Evolutionary conservation across 2,888 invertebrate species (phyloP), one percentile per base, ranked within the genome.

Genomic region (Campaea margaritaria): DNA sequence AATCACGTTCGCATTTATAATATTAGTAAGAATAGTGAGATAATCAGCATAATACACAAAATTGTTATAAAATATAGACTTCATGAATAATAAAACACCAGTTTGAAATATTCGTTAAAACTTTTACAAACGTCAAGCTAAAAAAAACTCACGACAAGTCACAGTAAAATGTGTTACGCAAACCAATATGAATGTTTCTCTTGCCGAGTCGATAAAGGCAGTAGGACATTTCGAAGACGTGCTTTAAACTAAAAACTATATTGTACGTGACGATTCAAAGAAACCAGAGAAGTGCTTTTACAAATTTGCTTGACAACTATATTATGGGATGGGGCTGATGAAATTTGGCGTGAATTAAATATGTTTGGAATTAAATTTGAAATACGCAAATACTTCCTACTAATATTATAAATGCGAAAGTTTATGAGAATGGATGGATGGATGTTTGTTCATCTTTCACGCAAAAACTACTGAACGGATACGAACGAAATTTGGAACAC

Each of bases 211-310:
- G 60, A 60, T 56, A 61, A 27, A 15, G 42, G 4, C 46, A 50
- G 44, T 48, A 54, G 41, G 42, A 14, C 34, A 39, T 34, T 15
- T 1, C 14, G 4, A 9, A 54, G 49, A 65, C 65, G 65, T 65
- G 65, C 14, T 45, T 52, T 16, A 15, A n/a, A 44, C 21, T 14
- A 8, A 45, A 57, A 42, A 51, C 15, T 16, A 28, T 41, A 31
- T 11, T 15, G 51, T 62, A 65, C 62, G 65, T 65, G 65, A 42
- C 45, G 7, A 11, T 34, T 16, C 10, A 9, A 31, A 12, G n/a
- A 15, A 13, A 14, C 27, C 14, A 13, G n/a, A n/a, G 39, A 34
- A 36, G 28, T 8, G 12, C 45, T 41, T 49, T 34, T n/a, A 27
- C 39, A 39, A 31, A 36, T 15, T 21, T 0, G 16, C 56, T 45